Evolutionary conservation across 2,113 vertebrate species (phyloP), one percentile per base, ranked within the genome.

Genomic region (Nycticryphes semicollaris): DNA sequence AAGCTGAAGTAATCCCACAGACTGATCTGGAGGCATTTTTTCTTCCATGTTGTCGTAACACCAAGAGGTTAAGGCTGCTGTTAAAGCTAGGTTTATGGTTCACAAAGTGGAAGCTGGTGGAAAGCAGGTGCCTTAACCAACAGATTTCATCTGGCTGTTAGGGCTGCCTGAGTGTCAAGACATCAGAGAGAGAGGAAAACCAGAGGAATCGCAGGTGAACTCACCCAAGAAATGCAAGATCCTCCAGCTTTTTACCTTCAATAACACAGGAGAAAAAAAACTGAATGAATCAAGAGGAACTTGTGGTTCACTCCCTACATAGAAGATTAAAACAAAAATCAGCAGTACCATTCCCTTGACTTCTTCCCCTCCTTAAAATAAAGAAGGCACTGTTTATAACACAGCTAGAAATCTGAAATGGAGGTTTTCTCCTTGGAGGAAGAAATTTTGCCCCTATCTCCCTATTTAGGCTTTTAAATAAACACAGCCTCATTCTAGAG

Each of bases 391-490:
- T 78, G 43, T 72, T 84, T 31, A 45, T 51, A 56, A 14, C 35
- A 53, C 4, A 83, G 35, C 22, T 66, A 70, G 33, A 84, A 90
- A 89, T 54, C 25, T 45, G 35, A 87, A 90, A 89, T 50, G 45
- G 77, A 87, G 63, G 20, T 68, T 93, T 95, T 84, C 84, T 94
- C 57, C 84, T 82, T 68, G 62, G 43, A 93, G 73, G 48, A 81
- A 94, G 64, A 86, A 86, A 89, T 81, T 84, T 96, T 84, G 80
- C 73, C 79, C 73, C 66, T 86, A 28, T 72, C 69, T 84, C 56
- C 51, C 25, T n/a, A 78, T 28, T 89, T 45, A 96, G 92, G 67
- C 51, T 74, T 96, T 86, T 50, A 93, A 95, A 94, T 72, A 93
- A 95, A 93, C 72, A 75, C 24, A 77, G 73, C 47, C 56, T 94